phyloP scores from a whole-genome alignment of 2,888 invertebrate species.

The Diarsia dahlii region DNA sequence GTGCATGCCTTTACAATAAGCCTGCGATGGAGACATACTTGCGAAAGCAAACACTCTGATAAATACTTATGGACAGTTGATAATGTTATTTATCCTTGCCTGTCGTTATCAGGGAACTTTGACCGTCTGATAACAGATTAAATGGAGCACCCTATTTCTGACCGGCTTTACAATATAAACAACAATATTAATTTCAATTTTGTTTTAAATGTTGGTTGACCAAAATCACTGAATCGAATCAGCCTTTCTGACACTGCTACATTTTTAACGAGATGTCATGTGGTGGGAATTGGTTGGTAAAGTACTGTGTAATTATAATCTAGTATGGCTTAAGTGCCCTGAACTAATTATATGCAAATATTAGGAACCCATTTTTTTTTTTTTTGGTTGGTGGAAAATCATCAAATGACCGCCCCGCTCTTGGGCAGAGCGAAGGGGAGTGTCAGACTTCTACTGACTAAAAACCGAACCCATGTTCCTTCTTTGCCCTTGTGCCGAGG shows the following conservation, averaged over 20 bases:
- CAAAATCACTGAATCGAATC: too few relatives aligned
- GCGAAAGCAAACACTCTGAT: slow-evolving; percentile 13
- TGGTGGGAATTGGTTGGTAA: neutral
- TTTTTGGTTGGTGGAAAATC: too few relatives aligned
- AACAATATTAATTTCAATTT: neutral
- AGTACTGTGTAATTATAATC: neutral
- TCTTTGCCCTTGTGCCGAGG: too few relatives aligned
- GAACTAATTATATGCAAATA: too few relatives aligned
- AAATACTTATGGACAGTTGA: slow-evolving; percentile 21
- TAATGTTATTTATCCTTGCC: slow-evolving; percentile 5
- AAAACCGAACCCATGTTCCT: too few relatives aligned
- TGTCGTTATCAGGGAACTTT: slow-evolving; percentile 28
- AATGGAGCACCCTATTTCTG: neutral
- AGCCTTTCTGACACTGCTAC: neutral
- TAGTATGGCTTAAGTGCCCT: neutral
- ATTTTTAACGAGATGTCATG: neutral
- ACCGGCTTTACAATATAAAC: neutral
- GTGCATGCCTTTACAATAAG: slow-evolving; percentile 43
- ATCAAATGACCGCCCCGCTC: too few relatives aligned
- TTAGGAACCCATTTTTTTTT: neutral
- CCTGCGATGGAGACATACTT: slow-evolving; percentile 26
- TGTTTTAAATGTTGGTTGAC: neutral
- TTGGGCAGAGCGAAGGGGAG: too few relatives aligned
- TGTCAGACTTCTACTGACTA: too few relatives aligned
- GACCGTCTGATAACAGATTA: slow-evolving; percentile 15